Evolutionary conservation across 2,113 vertebrate genomes (phyloP), one percentile per base, ranked within the genome.

Genomic region (Megaleporinus macrocephalus): DNA sequence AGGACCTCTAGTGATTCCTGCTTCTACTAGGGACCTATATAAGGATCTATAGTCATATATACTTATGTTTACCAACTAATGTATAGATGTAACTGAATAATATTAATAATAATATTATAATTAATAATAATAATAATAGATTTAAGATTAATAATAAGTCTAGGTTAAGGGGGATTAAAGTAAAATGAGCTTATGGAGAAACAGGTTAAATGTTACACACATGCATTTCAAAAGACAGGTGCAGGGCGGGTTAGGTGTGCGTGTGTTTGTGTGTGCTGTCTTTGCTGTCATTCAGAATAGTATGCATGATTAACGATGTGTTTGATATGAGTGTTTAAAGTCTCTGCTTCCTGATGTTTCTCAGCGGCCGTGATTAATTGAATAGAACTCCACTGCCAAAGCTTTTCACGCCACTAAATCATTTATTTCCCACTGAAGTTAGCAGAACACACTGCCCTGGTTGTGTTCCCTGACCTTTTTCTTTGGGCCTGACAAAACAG

Each of bases 321-420:
- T 61, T 74, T 16, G 36, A 49, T 51, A 24, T 72, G 9, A 61
- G 59, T 62, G 29, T 74, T 69, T 27, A 65, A 81, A 51, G 22
- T 63, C 57, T 55, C 62, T 85, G 9, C 33, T 70, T 62, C 55
- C n/a, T 51, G 69, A 74, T 73, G 61, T 61, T 53, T 33, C 30
- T 53, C 55, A 76, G 41, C 78, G 59, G 55, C 70, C 41, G 61
- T 73, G 62, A 78, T 81, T 83, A 76, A 76, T 72, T 78, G 27
- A 44, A 53, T 26, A 69, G 41, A 85, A 62, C 63, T 12, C 44
- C 18, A 18, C 63, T 78, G 59, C 26, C 62, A 59, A 41, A 76
- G 61, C 57, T 62, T 61, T 65, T 10, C 36, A 73, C 71, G 63
- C 73, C 53, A 22, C 70, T 62, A 20, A 27, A 55, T 82, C 33